phyloP scores from a whole-genome alignment of 2,113 vertebrate genomes.

The Aptenodytes patagonicus region DNA sequence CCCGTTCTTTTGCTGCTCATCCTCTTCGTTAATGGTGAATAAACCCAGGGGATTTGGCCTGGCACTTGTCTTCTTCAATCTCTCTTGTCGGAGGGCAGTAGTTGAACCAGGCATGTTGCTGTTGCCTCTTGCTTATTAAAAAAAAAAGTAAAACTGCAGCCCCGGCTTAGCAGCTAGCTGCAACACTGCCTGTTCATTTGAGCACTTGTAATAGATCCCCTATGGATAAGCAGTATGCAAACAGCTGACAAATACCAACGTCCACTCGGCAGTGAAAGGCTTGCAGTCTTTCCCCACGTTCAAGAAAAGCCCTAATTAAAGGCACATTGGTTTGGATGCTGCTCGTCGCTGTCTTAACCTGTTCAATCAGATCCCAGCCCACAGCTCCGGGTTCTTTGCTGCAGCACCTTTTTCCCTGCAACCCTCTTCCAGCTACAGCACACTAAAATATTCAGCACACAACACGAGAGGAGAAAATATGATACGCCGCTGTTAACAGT shows the following conservation, averaged over 20 bases:
- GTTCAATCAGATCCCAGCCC: constrained; percentile 37
- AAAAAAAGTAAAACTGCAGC: constrained; percentile 61
- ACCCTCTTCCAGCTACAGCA: constrained; percentile 41
- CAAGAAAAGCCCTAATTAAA: constrained; percentile 67
- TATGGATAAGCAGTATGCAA: constrained; percentile 59
- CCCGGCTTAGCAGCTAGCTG: constrained; percentile 70
- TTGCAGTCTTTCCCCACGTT: constrained; percentile 46
- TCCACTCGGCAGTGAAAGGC: constrained; percentile 60
- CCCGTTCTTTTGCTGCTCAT: constrained; percentile 86
- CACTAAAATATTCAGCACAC: constrained; percentile 82
- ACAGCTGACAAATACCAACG: constrained; percentile 76
- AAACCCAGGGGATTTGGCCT: constrained; percentile 80
- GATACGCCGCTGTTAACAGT: constrained; percentile 76
- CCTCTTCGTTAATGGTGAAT: constrained; percentile 96
- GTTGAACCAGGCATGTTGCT: constrained; percentile 74
- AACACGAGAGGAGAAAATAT: constrained; percentile 71
- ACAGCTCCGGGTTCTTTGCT: constrained; percentile 31
- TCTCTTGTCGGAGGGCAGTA: constrained; percentile 74
- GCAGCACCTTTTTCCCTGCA: constrained; percentile 38
- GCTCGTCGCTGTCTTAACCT: constrained; percentile 42
- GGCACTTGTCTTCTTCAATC: constrained; percentile 80
- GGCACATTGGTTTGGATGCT: constrained; percentile 48
- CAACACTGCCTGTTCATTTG: constrained; percentile 71
- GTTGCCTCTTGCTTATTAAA: constrained; percentile 55
- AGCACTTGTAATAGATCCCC: constrained; percentile 71